These are phyloP conservation scores for Tetraodon nigroviridis DNA, from an alignment of 2,113 vertebrate species.

Conservation along the genomic window DNA sequence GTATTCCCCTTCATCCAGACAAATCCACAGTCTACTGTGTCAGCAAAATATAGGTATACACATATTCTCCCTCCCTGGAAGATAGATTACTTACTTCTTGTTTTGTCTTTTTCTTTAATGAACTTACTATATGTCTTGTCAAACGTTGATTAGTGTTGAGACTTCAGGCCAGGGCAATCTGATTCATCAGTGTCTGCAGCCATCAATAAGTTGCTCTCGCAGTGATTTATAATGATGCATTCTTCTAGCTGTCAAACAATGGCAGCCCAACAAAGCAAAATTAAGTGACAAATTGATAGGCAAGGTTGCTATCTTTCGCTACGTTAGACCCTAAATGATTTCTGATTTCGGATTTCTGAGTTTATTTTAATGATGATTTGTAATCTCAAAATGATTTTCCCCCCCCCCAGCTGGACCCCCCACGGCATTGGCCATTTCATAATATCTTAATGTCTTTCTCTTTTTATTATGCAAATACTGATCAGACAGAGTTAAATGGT, in stretches of 20 bases:
- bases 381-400: conserved; percentile 3
- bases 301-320: no score
- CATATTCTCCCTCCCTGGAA: conserved; percentile 33
- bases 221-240: no score
- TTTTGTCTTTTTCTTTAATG: not conserved
- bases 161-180: no score
- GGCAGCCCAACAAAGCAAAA: no score
- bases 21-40: conserved; percentile 61
- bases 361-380: no score
- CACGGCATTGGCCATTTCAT: conserved; percentile 53
- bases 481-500: conserved; percentile 26
- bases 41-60: conserved; percentile 49
- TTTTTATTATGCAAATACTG: not conserved
- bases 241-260: no score
- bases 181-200: no score
- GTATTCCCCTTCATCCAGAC: conserved; percentile 70
- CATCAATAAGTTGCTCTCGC: no score
- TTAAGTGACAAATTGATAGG: no score
- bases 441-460: conserved; percentile 21
- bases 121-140: not conserved
- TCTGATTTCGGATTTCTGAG: no score
- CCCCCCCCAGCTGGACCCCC: conserved; percentile 51
- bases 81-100: conserved; percentile 26
- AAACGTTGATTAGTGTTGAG: no score
- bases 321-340: no score